Base-by-base conservation (phyloP, 2,888 invertebrate genomes). In the Deladenus siricidicola region DNA sequence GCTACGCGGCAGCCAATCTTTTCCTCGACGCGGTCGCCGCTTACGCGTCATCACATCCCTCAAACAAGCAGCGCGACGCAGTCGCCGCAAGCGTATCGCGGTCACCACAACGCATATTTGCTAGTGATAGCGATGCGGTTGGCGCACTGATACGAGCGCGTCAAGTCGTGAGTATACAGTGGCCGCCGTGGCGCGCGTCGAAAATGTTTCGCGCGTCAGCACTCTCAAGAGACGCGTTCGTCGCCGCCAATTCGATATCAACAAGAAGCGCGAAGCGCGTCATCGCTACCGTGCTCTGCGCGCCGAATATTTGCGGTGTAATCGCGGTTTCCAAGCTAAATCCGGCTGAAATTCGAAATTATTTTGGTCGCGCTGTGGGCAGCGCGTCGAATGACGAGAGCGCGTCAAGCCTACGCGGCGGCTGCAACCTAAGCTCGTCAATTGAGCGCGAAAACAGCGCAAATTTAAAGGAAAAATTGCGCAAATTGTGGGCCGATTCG, bases 1-100 rank as follows among this genome's bases (percentile, higher is more conserved):
- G 72, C 43, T 75, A 75, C 51, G 67, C 70, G 0, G 59, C 71
- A 45, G 71, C 70, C 23, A 75, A 74, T 49, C 50, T 59, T 21
- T 74, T 64, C 53, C 56, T 71, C 3, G 71, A 74, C 44, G 44
- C 60, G 10, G n/a, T n/a, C n/a, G n/a, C n/a, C n/a, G n/a, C n/a
- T n/a, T n/a, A n/a, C n/a, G n/a, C n/a, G n/a, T n/a, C n/a, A n/a
- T n/a, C n/a, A n/a, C n/a, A n/a, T n/a, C n/a, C n/a, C n/a, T n/a
- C n/a, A n/a, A n/a, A n/a, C n/a, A n/a, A n/a, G n/a, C n/a, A n/a
- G n/a, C n/a, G n/a, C n/a, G n/a, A n/a, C n/a, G n/a, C n/a, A n/a
- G n/a, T n/a, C n/a, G n/a, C n/a, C n/a, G n/a, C n/a, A n/a, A n/a
- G n/a, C n/a, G n/a, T n/a, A n/a, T n/a, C n/a, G n/a, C n/a, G n/a